Evolutionary conservation across 2,888 invertebrate genomes (phyloP).

Genomic region (Drosophila nr. fundita): DNA sequence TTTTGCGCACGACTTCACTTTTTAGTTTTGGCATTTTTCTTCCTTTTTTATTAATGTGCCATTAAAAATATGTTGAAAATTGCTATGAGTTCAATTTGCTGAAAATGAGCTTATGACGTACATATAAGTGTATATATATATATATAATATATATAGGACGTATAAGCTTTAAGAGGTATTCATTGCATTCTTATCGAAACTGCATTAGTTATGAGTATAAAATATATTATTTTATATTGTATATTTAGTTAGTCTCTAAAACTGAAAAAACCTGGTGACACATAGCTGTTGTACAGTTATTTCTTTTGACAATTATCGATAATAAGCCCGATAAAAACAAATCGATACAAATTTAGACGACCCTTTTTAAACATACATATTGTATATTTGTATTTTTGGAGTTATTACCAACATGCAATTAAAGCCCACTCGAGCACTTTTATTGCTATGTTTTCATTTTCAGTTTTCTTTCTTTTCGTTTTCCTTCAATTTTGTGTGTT

Average conservation of each 20-base stretch:
- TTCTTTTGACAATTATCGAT: too few species aligned
- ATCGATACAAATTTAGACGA: background rate
- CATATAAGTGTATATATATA: background rate
- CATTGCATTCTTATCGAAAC: background rate
- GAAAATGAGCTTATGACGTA: background rate
- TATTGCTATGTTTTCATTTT: background rate
- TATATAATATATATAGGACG: background rate
- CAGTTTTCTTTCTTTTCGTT: background rate
- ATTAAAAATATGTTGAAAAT: background rate
- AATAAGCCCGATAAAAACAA: too few species aligned
- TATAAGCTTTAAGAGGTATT: background rate
- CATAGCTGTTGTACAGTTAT: background rate
- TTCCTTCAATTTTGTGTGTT: background rate
- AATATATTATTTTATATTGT: background rate
- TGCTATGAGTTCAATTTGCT: background rate
- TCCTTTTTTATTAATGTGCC: background rate
- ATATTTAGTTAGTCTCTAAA: background rate
- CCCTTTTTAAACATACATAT: background rate
- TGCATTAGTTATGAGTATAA: background rate
- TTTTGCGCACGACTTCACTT: constrained; percentile 5
- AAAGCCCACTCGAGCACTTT: background rate
- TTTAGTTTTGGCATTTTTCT: background rate
- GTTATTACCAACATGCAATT: background rate
- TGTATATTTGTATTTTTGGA: background rate
- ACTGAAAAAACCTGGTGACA: background rate